Percentiles rank a stretch among this genome's conserved stretches.
These are phyloP conservation scores for Drosophila mimetica DNA, from an alignment of 2,888 invertebrate species.

Conservation along the genomic window DNA sequence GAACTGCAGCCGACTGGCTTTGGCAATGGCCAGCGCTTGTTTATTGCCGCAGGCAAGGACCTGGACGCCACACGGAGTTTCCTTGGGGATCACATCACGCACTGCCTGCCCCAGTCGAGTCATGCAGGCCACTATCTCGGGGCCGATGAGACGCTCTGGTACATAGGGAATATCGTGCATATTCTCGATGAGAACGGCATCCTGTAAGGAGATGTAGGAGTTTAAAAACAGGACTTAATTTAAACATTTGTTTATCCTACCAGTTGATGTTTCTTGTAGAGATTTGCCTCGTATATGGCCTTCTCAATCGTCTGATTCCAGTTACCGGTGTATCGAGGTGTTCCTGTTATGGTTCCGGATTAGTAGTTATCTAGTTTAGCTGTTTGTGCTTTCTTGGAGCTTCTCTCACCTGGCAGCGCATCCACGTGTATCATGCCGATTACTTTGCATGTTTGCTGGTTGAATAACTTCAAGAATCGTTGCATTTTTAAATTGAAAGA, in stretches of 20 bases:
- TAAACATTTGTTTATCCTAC: slow-evolving; percentile 76
- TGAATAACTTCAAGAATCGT: slow-evolving; percentile 84
- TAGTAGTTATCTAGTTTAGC: slow-evolving; percentile 1
- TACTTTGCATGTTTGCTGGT: slow-evolving; percentile 85
- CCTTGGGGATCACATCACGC: slow-evolving; percentile 85
- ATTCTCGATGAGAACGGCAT: slow-evolving; percentile 90
- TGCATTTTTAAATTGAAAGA: slow-evolving; percentile 78
- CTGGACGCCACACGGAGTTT: slow-evolving; percentile 87
- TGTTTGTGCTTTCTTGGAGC: neutral
- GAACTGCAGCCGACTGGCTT: slow-evolving; percentile 89
- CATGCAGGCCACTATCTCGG: slow-evolving; percentile 90
- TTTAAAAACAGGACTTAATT: no score
- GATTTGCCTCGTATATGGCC: slow-evolving; percentile 87
- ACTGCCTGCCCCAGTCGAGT: slow-evolving; percentile 87
- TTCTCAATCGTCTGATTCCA: slow-evolving; percentile 86
- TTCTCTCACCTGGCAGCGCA: slow-evolving; percentile 87
- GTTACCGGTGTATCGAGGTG: slow-evolving; percentile 86
- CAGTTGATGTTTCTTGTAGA: slow-evolving; percentile 86
- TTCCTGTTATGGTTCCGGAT: slow-evolving; percentile 83
- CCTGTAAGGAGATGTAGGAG: slow-evolving; percentile 83
- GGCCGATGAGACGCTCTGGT: slow-evolving; percentile 86
- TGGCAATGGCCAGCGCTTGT: slow-evolving; percentile 90
- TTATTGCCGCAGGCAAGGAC: slow-evolving; percentile 91
- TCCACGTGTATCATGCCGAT: slow-evolving; percentile 90
- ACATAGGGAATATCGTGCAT: slow-evolving; percentile 92